Evolutionary conservation across 2,888 invertebrate genomes (phyloP).

Genomic region (Himalopsyche kuldschensis): DNA sequence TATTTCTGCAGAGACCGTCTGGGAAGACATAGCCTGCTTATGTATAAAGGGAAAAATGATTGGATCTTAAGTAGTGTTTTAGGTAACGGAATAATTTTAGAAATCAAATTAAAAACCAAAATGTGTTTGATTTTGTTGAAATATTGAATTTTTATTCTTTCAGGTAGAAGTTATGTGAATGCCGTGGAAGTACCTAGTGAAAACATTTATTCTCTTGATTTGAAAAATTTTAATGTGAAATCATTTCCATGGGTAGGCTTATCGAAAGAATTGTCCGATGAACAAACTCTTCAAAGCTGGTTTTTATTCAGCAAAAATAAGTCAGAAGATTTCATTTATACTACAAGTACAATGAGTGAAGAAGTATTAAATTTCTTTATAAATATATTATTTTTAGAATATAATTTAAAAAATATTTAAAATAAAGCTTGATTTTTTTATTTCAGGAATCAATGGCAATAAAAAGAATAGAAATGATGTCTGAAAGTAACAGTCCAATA

Average conservation of each 20-base stretch:
- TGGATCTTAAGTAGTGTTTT: constrained; percentile 60
- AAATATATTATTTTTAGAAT: constrained; percentile 7
- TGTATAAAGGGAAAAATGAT: constrained; percentile 54
- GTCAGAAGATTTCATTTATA: constrained; percentile 40
- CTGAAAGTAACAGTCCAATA: constrained; percentile 44
- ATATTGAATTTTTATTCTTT: constrained; percentile 39
- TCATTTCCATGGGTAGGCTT: constrained; percentile 47
- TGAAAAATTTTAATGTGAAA: constrained; percentile 46
- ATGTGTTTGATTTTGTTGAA: neutral
- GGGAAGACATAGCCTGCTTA: constrained; percentile 82
- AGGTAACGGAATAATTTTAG: constrained; percentile 44
- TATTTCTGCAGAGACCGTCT: constrained; percentile 85
- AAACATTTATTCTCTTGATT: constrained; percentile 60
- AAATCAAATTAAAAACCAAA: neutral
- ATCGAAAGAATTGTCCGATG: neutral
- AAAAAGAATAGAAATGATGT: constrained; percentile 45
- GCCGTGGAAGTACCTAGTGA: constrained; percentile 66
- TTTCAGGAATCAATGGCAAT: constrained; percentile 38
- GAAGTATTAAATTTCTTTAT: constrained; percentile 8
- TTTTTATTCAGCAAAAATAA: neutral
- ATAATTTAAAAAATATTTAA: neutral
- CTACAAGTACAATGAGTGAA: constrained; percentile 33
- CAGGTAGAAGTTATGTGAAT: constrained; percentile 50
- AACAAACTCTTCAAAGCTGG: constrained; percentile 12
- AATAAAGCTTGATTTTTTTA: constrained; percentile 15